Evolutionary conservation across 2,797 vertebrate species (phyloP), one percentile per base, ranked within the genome.

Genomic region (Cyclura pinguis): DNA sequence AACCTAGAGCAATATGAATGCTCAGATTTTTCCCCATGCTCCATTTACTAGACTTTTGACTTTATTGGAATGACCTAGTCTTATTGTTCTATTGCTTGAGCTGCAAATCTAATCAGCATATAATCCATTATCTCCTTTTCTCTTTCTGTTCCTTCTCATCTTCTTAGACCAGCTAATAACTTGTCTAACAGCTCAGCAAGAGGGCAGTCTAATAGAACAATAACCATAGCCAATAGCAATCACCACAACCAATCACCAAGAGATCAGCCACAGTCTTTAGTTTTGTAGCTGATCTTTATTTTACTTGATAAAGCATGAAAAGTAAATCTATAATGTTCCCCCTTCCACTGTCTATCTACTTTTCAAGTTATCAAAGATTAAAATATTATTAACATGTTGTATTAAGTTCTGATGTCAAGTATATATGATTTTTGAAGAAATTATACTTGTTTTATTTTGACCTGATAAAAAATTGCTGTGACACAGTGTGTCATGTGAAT

Each of bases 101-200:
- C 50, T 57, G 35, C n/a, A 86, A n/a, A 86, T 86, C 57, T 86
- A 86, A 86, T 86, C 84, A 86, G 74, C 84, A 86, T 62, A 86
- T 87, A 62, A 77, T 55, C 52, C 27, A 80, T 87, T 78, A 78
- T 22, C 42, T 80, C 59, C 38, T 78, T 80, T 87, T 42, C 24
- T 24, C 62, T 42, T 27, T 59, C 38, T 64, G 57, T 42, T 73
- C 9, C 74, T 64, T 29, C 38, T 50, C 76, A 50, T 29, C 42
- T 29, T 27, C 59, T 86, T 73, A 86, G 52, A 55, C n/a, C 59
- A 52, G 55, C 85, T 35, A 57, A 55, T 76, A 86, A 24, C 84
- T 86, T 76, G 32, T 72, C 55, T 76, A 86, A 86, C 69, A 74
- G n/a, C 85, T 76, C 52, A 42, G 35, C 57, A 59, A 38, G 55